Evolutionary conservation across 1,140 invertebrate species (phyloP), one percentile per base, ranked within the genome.

Genomic region (Wiebesia pumilae): DNA sequence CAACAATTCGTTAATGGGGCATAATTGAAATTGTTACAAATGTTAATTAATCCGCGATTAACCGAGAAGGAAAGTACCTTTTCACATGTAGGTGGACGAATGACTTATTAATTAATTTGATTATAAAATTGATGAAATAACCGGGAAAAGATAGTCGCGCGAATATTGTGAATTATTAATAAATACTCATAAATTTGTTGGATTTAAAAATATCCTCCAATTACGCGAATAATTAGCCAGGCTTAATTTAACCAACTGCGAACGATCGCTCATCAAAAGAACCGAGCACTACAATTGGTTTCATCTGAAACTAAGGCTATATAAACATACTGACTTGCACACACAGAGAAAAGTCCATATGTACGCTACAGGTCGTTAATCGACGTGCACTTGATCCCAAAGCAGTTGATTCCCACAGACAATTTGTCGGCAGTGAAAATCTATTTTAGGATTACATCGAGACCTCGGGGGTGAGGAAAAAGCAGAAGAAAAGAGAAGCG

Each of bases 401-500:
- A 38, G 58, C 86, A 84, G 33, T 87, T 69, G 82, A 87, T 89
- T 90, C 88, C 86, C 90, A 91, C 89, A 88, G 84, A 89, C 82
- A 88, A 88, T 89, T 89, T 89, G 84, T 89, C 87, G 88, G 88
- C 88, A 90, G 89, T 90, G 88, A 92, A 91, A 91, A 91, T 92
- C 90, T 90, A 93, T 92, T 91, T 90, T 87, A 87, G 88, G 87
- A 91, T 89, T 90, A 88, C 87, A 81, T 81, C 62, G 1, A 19
- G 27, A 43, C 38, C 33, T 71, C 33, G 40, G 40, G 79, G 83
- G 87, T n/a, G n/a, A 87, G 83, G 78, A 62, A 27, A 27, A 79
- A 33, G 85, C 78, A 84, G 43, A 58, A 79, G 73, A 54, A 69
- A 77, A 30, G 38, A 77, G 71, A 77, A n/a, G 38, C 9, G 40